These are phyloP conservation scores for Chrysolina oricalcia DNA, from an alignment of 2,888 invertebrate species.

Conservation along the genomic window DNA sequence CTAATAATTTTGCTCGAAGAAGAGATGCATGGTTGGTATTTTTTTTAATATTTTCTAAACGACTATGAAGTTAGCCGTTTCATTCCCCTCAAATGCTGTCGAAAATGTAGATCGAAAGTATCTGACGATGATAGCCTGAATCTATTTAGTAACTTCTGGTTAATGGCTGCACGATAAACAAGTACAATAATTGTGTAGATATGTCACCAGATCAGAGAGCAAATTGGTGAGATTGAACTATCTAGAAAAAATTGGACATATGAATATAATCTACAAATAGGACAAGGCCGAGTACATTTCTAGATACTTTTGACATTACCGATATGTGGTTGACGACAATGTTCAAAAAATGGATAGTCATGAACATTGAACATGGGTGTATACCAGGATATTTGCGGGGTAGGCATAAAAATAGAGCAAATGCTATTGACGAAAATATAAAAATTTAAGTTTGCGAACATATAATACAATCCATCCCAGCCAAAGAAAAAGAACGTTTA, in stretches of 20 bases:
- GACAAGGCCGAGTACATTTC: no score
- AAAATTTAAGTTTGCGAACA: not conserved
- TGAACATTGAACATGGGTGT: no score
- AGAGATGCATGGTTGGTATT: no score
- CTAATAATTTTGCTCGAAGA: no score
- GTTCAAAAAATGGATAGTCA: no score
- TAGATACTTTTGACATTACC: no score
- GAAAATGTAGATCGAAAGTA: not conserved
- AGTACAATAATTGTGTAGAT: not conserved
- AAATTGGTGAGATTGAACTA: not conserved
- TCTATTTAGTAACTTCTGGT: not conserved
- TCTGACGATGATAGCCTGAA: not conserved
- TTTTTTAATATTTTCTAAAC: no score
- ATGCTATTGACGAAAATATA: not conserved
- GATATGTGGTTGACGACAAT: no score
- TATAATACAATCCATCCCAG: not conserved
- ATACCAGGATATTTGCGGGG: constrained; percentile 11
- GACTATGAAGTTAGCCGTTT: no score
- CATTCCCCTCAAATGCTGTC: no score
- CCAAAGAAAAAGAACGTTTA: not conserved
- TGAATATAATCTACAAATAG: no score
- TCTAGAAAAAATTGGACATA: constrained; percentile 16
- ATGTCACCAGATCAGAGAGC: no score
- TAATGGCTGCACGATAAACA: constrained; percentile 8
- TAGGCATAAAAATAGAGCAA: constrained; percentile 6